phyloP scores from a whole-genome alignment of 1,140 invertebrate genomes.

The Drosophila neocordata region DNA sequence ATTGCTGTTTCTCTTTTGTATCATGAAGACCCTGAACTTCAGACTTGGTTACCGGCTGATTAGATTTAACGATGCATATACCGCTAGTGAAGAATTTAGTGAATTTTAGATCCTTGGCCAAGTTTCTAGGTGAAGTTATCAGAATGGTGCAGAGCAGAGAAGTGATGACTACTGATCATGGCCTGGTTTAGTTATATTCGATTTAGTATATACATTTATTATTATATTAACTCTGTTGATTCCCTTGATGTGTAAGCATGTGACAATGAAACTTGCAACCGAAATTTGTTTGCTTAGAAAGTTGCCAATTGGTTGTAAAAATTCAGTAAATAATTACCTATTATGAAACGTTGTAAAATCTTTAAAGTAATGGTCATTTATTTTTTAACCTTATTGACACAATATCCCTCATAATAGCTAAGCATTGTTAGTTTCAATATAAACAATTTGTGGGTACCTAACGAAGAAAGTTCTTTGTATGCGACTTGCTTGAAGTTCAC shows the following conservation, averaged over 20 bases:
- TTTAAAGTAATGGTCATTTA: not conserved
- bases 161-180: slow-evolving; percentile 37
- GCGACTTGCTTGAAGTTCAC: not conserved
- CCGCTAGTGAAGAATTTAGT: slow-evolving; percentile 43
- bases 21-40: slow-evolving; percentile 66
- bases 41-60: slow-evolving; percentile 32
- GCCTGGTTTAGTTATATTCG: slow-evolving; percentile 38
- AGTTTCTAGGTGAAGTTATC: slow-evolving; percentile 34
- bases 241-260: not conserved
- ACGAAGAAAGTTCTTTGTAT: not conserved
- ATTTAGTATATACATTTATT: not conserved
- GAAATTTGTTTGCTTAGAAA: slow-evolving; percentile 5
- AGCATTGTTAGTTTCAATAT: slow-evolving; percentile 3
- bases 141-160: slow-evolving; percentile 29
- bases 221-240: not conserved
- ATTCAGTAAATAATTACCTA: slow-evolving; percentile 12
- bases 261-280: not conserved
- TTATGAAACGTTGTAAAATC: slow-evolving; percentile 3
- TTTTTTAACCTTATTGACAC: not conserved
- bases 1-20: slow-evolving; percentile 61
- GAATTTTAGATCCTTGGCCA: slow-evolving; percentile 43
- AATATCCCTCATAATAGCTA: not conserved
- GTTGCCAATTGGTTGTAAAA: slow-evolving; percentile 16
- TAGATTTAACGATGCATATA: slow-evolving; percentile 29
- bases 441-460: not conserved